Conservation (phyloP, 2,797 vertebrate species). For the Furcifer pardalis region DNA sequence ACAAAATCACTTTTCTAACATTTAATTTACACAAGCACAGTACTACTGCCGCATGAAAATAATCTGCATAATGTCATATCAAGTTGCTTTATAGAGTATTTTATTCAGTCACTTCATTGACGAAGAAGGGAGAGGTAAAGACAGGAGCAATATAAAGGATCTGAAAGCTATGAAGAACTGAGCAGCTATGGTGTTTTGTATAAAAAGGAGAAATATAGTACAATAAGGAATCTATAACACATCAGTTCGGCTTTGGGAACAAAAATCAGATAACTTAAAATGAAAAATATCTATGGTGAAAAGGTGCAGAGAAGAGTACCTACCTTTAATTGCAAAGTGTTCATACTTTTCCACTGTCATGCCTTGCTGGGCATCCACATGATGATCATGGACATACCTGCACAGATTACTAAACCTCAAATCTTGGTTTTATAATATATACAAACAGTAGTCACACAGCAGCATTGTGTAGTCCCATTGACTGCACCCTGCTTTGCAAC, state of each 20-base stretch:
- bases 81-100: not conserved
- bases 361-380: conserved; percentile 48
- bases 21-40: not conserved
- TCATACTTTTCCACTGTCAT: conserved; percentile 22
- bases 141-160: not conserved
- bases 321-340: not conserved
- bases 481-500: not conserved
- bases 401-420: not conserved
- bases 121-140: not conserved
- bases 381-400: conserved; percentile 39
- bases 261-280: not conserved
- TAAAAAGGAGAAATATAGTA: not conserved
- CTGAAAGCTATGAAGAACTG: not conserved
- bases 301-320: not conserved
- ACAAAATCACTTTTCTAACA: not conserved
- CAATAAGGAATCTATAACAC: not conserved
- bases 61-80: not conserved
- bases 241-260: not conserved
- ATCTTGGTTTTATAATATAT: not conserved
- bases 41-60: not conserved
- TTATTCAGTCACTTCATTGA: not conserved
- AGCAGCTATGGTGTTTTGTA: not conserved
- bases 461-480: not conserved
- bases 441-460: not conserved
- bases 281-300: not conserved